Evolutionary conservation across 1,140 invertebrate species (phyloP), one percentile per base, ranked within the genome.

Genomic region (Sogatella furcifera): DNA sequence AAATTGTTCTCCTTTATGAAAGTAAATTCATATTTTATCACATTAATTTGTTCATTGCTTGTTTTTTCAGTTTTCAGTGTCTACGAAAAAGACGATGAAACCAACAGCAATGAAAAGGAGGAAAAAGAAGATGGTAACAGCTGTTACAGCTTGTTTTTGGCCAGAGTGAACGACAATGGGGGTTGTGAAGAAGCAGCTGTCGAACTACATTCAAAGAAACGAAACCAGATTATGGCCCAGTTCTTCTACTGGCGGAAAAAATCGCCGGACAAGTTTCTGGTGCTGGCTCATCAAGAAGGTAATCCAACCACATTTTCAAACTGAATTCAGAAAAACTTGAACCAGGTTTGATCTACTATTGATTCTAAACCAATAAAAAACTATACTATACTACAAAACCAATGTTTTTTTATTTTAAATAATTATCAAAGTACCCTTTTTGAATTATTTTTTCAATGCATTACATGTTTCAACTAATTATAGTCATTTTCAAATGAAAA

Each of bases 281-380:
- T 90, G 10, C 76, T 90, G n/a, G 83, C 85, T 44, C 88, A 90
- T 76, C 80, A 87, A 68, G 84, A 90, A 75, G 84, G 87, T 88
- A 78, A 66, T 53, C 46, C 31, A 41, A 21, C 46, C 31, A 41
- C 15, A 49, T 64, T 5, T 15, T 41, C 8, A 55, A 42, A 8
- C 11, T 5, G 9, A 3, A 38, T 38, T 11, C 31, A 31, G 10
- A 10, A 31, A 5, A 31, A 31, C 31, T 31, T 5, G 10, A 5
- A 31, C 31, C 4, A 31, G 4, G 31, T 5, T 31, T 31, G 31
- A 31, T 11, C 55, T 54, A 52, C 52, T 62, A 62, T 55, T 60
- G 61, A 19, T 66, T 43, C 52, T 34, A 14, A 72, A 70, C 66
- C 15, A 61, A 63, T 0, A 19, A 28, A 76, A 74, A 65, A 68